A percentile compares a stretch with the other conserved stretches of the same genome.
Evolutionary conservation across 2,888 invertebrate genomes (phyloP).

Genomic region (Euplagia quadripunctaria): DNA sequence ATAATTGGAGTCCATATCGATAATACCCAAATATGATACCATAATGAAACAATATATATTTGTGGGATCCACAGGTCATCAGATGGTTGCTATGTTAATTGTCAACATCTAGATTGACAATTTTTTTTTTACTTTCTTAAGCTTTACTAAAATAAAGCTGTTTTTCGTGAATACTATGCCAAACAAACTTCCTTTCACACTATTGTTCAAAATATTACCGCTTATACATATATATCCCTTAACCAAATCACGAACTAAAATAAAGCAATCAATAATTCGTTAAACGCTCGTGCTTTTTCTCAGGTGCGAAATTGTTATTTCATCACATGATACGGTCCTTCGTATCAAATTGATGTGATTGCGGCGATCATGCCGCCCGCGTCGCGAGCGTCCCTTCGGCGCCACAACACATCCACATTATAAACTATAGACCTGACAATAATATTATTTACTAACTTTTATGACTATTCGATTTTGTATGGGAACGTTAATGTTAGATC

Average conservation of each 20-base stretch:
- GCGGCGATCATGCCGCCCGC: slow-evolving; percentile 50
- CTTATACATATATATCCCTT: background rate
- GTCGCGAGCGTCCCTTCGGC: slow-evolving; percentile 47
- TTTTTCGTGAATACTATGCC: too few species aligned
- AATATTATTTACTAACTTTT: slow-evolving; percentile 52
- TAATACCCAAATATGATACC: too few species aligned
- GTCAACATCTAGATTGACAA: too few species aligned
- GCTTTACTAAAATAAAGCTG: too few species aligned
- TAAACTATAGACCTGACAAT: slow-evolving; percentile 53
- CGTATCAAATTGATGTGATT: slow-evolving; percentile 55
- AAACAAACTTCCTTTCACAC: too few species aligned
- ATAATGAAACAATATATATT: too few species aligned
- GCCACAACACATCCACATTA: slow-evolving; percentile 51
- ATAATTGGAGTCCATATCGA: too few species aligned
- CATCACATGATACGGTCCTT: slow-evolving; percentile 32
- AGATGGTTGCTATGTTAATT: too few species aligned
- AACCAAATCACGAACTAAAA: slow-evolving; percentile 10
- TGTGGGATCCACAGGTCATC: too few species aligned
- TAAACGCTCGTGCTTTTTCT: slow-evolving; percentile 32
- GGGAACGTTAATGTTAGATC: slow-evolving; percentile 52
- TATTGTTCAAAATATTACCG: too few species aligned
- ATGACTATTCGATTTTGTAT: slow-evolving; percentile 53
- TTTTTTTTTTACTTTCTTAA: too few species aligned
- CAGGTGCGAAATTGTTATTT: slow-evolving; percentile 54
- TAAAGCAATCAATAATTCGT: slow-evolving; percentile 32